Percentiles rank a stretch among this genome's conserved stretches.
Conservation (phyloP, 1,140 invertebrate species). For the Scylla paramamosain region DNA sequence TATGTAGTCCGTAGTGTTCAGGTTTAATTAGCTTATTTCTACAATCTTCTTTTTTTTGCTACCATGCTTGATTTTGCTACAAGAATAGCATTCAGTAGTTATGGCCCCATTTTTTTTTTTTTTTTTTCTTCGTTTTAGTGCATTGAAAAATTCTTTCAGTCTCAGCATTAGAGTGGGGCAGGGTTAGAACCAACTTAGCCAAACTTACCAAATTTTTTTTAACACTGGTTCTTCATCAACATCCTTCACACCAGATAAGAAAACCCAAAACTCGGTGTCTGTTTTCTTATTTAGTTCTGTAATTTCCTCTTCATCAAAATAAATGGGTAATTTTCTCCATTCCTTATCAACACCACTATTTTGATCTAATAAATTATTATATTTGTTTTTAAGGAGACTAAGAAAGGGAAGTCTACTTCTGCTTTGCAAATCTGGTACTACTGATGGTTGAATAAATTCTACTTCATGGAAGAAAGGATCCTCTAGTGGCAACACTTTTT, state of each 20-base stretch:
- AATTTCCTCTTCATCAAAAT: constrained; percentile 11
- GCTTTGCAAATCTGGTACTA: no score
- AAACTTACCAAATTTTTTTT: not conserved
- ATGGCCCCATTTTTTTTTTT: constrained; percentile 50
- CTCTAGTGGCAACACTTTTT: not conserved
- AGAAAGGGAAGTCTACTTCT: no score
- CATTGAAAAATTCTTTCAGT: not conserved
- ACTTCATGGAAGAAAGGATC: no score
- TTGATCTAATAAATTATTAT: no score
- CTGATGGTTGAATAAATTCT: no score
- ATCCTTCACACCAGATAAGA: no score
- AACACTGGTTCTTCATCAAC: constrained; percentile 39
- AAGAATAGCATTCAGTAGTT: constrained; percentile 55
- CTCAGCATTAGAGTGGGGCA: not conserved
- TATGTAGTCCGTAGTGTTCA: constrained; percentile 14
- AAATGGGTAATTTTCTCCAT: constrained; percentile 31
- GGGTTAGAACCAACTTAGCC: not conserved
- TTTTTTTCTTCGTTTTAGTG: not conserved
- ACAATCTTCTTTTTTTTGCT: constrained; percentile 44
- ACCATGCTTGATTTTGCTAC: constrained; percentile 40
- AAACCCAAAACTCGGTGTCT: no score
- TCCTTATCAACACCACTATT: constrained; percentile 40
- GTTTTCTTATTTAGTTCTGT: no score
- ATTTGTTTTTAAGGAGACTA: no score
- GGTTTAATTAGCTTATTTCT: constrained; percentile 39